These are phyloP conservation scores for Euplexia lucipara DNA, from an alignment of 2,888 invertebrate species.

Conservation along the genomic window DNA sequence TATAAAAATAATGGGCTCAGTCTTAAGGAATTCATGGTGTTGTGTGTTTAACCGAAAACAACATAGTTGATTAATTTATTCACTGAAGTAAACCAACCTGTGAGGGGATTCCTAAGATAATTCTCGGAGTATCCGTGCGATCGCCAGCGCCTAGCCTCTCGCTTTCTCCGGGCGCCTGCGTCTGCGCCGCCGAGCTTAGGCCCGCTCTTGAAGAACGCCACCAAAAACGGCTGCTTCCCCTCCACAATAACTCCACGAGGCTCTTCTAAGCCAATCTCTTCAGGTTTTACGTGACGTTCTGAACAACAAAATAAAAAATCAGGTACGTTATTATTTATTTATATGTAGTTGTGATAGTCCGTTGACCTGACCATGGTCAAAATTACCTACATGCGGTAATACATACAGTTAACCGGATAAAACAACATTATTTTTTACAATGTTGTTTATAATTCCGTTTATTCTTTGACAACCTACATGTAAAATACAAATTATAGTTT, in stretches of 20 bases:
- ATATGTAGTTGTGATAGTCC: too few relatives aligned
- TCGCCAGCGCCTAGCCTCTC: constrained; percentile 90
- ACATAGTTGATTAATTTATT: too few relatives aligned
- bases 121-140: constrained; percentile 88
- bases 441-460: too few relatives aligned
- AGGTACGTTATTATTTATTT: background rate
- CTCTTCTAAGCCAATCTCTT: constrained; percentile 96
- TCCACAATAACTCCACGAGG: constrained; percentile 92
- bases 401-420: too few relatives aligned
- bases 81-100: constrained; percentile 73
- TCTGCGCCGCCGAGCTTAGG: constrained; percentile 89
- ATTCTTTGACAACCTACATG: too few relatives aligned
- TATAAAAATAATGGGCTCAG: too few relatives aligned
- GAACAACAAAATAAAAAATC: constrained; percentile 40
- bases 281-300: constrained; percentile 96
- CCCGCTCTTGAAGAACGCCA: constrained; percentile 95
- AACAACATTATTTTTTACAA: too few relatives aligned
- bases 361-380: too few relatives aligned
- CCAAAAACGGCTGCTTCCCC: constrained; percentile 97
- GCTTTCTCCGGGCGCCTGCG: constrained; percentile 90
- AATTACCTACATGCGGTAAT: too few relatives aligned
- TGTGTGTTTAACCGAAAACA: too few relatives aligned
- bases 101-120: constrained; percentile 90
- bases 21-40: too few relatives aligned
- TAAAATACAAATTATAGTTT: too few relatives aligned